Evolutionary conservation across 2,113 vertebrate species (phyloP).

Genomic region (Hiodon alosoides): DNA sequence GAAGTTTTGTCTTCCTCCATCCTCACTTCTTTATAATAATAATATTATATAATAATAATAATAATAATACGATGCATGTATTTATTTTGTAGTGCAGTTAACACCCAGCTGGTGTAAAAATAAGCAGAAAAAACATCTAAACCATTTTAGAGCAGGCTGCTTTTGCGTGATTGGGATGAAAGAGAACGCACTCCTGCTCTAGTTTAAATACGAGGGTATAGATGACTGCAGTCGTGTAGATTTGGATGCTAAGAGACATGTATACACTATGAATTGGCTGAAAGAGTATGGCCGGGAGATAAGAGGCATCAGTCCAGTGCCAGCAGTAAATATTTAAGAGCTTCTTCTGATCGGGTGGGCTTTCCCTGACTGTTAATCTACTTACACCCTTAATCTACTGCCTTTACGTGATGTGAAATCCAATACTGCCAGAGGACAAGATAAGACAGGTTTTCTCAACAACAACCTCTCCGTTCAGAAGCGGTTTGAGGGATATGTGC

Average conservation of each 20-base stretch:
- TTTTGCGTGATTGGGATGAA: no score
- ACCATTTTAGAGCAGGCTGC: no score
- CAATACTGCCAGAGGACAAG: slow-evolving; percentile 20
- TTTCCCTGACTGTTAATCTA: slow-evolving; percentile 16
- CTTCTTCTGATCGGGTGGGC: slow-evolving; percentile 1
- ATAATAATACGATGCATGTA: no score
- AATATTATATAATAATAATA: no score
- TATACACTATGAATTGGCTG: neutral
- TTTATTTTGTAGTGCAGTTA: no score
- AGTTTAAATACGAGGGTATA: neutral
- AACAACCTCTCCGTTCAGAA: neutral
- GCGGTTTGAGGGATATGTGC: neutral
- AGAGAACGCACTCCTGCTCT: no score
- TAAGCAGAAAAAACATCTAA: no score
- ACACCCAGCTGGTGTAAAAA: no score
- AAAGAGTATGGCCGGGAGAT: slow-evolving; percentile 4
- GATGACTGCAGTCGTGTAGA: neutral
- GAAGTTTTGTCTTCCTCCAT: no score
- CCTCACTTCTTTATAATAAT: no score
- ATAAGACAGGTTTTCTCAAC: slow-evolving; percentile 19
- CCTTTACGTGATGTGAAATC: slow-evolving; percentile 18
- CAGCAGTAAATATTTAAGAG: slow-evolving; percentile 17
- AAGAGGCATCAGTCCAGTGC: neutral
- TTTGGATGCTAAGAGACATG: neutral
- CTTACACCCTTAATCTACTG: slow-evolving; percentile 18